A percentile compares a stretch with the other conserved stretches of the same genome.
phyloP scores from a whole-genome alignment of 2,888 invertebrate genomes.

The Acanthococcus lagerstroemiae region DNA sequence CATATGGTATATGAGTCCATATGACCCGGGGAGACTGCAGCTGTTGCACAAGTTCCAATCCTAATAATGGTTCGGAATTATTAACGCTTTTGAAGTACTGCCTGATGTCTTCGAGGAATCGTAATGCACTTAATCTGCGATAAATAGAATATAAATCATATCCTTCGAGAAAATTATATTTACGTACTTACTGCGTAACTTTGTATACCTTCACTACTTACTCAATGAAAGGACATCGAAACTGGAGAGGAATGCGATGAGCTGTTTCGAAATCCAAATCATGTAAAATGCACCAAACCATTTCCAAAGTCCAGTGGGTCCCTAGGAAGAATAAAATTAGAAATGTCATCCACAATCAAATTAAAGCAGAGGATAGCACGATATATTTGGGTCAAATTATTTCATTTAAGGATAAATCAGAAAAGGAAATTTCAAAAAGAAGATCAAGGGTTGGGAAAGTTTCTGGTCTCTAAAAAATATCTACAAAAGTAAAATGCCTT shows the following conservation, averaged over 20 bases:
- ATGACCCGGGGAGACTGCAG: background rate
- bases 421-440: no score
- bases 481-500: no score
- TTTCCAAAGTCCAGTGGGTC: background rate
- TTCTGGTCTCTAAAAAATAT: no score
- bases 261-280: background rate
- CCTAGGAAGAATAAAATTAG: no score
- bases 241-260: background rate
- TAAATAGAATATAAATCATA: background rate
- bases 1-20: background rate
- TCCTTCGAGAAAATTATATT: background rate
- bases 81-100: background rate
- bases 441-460: no score
- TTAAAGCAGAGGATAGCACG: no score
- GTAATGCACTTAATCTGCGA: background rate
- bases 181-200: background rate
- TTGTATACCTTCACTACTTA: background rate
- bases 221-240: background rate
- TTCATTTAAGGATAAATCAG: no score
- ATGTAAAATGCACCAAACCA: background rate
- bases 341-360: no score
- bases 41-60: background rate
- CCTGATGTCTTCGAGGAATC: background rate
- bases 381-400: no score
- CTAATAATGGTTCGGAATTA: background rate